Base-by-base conservation (phyloP, 2,113 vertebrate genomes). In the Myrmecophaga tridactyla region DNA sequence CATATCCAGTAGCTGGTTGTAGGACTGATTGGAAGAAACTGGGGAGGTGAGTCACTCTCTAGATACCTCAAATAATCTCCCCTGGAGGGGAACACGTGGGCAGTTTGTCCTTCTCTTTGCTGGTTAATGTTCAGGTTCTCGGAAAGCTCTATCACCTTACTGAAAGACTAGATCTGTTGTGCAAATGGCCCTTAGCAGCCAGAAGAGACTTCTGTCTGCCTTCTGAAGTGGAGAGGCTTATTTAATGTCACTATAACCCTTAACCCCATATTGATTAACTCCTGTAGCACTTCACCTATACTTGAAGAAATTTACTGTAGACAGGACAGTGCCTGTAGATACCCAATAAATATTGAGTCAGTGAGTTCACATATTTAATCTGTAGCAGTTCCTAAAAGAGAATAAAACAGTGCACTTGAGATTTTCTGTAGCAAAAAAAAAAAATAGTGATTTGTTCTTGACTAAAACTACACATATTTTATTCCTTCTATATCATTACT, bases 241-340 rank as follows among this genome's bases (percentile, higher is more conserved):
- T 48, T 58, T 69, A 83, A 56, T 29, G n/a, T 92, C n/a, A 76
- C 58, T 63, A 1, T 69, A 84, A 41, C 65, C 65, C 60, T 85
- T 80, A 75, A 70, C 23, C 12, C 34, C 65, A 76, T 27, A 53
- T 78, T 90, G 34, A 23, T 78, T 88, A 85, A 39, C 7, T 91
- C 20, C 48, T 82, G 0, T 88, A 51, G 11, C 15, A 85, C 60
- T 39, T 92, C 43, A 70, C 20, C 56, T 78, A 18, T 1, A 62
- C 14, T 75, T 80, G 23, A 27, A 62, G 4, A 81, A 36, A 41
- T 82, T 94, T 2, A 65, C 1, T 81, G 2, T n/a, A 80, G 87
- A 92, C 51, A 94, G 58, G 92, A 41, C 13, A 67, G 41, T 92
- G 72, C n/a, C 70, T 95, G 6, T 92, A 36, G 39, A 25, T 94